These are phyloP conservation scores for Hydrozoanthus tunicans DNA, from an alignment of 64 coral and sea anemone genomes.

Conservation along the genomic window DNA sequence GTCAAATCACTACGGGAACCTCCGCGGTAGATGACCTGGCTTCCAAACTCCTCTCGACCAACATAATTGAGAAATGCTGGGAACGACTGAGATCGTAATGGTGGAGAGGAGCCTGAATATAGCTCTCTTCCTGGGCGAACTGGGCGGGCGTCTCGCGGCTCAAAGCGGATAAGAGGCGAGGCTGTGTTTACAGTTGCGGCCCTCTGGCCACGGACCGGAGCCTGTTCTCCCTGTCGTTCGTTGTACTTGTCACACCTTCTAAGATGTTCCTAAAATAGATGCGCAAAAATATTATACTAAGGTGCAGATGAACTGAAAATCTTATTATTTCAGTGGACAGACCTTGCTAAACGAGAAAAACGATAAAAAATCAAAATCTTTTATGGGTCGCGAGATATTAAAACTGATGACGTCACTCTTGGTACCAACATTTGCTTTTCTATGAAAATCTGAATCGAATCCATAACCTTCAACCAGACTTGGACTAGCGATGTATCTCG, in stretches of 20 bases:
- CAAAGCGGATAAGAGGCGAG: constrained; percentile 26
- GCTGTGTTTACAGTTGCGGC: constrained; percentile 9
- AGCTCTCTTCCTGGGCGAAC: constrained; percentile 52
- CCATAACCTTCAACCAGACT: not conserved
- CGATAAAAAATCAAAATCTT: too few species aligned
- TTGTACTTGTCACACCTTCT: constrained; percentile 49
- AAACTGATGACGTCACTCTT: too few species aligned
- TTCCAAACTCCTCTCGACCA: constrained; percentile 89
- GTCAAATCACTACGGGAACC: constrained; percentile 59
- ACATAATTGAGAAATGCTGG: constrained; percentile 94
- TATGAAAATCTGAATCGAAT: not conserved
- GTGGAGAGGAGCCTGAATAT: constrained; percentile 64
- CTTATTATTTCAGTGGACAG: too few species aligned
- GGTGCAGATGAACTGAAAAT: too few species aligned
- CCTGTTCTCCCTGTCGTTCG: constrained; percentile 3
- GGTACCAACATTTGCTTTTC: not conserved
- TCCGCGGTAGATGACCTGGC: constrained; percentile 77
- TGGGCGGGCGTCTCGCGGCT: constrained; percentile 43
- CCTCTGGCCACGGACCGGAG: constrained; percentile 7
- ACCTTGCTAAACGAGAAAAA: too few species aligned
- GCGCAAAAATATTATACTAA: not conserved
- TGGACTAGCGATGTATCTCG: too few species aligned
- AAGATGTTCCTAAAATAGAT: constrained; percentile 19
- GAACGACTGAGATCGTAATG: constrained; percentile 80
- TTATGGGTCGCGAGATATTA: too few species aligned